Conservation (phyloP, 2,113 vertebrate genomes). For the Cinclus mexicanus region DNA sequence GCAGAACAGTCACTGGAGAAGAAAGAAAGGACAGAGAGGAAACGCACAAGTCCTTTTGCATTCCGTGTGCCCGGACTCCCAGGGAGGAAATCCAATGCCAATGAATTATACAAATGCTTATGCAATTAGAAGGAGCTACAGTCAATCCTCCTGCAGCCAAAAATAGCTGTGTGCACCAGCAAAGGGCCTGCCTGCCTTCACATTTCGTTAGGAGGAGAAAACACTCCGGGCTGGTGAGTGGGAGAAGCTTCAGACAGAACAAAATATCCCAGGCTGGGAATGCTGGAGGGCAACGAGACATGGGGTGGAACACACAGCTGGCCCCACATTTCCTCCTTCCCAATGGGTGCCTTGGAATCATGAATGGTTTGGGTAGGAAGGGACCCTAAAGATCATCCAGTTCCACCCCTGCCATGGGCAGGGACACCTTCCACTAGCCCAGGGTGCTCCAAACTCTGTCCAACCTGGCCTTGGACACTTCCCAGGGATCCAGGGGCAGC, state of each 20-base stretch:
- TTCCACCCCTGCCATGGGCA: neutral
- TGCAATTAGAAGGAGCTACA: conserved; percentile 55
- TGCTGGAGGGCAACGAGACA: neutral
- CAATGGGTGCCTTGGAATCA: neutral
- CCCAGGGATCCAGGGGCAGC: neutral
- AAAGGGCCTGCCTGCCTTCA: conserved; percentile 49
- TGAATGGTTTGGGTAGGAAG: neutral
- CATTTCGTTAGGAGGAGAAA: conserved; percentile 12
- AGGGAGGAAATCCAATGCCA: neutral
- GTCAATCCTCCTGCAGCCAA: conserved; percentile 21
- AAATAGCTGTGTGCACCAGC: conserved; percentile 39
- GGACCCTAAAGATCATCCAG: neutral
- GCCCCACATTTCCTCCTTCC: neutral
- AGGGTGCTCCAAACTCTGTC: neutral
- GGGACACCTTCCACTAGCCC: rapidly evolving
- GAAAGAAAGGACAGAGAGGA: neutral
- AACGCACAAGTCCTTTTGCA: neutral
- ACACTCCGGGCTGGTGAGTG: neutral
- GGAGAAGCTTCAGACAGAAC: conserved; percentile 35
- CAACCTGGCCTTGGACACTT: neutral
- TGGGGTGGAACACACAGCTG: neutral
- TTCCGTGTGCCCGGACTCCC: neutral
- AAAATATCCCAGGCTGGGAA: neutral
- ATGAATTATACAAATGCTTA: conserved; percentile 60
- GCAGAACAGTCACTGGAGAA: neutral